Evolutionary conservation across 2,797 vertebrate genomes (phyloP).

Genomic region (Myotis planiceps): DNA sequence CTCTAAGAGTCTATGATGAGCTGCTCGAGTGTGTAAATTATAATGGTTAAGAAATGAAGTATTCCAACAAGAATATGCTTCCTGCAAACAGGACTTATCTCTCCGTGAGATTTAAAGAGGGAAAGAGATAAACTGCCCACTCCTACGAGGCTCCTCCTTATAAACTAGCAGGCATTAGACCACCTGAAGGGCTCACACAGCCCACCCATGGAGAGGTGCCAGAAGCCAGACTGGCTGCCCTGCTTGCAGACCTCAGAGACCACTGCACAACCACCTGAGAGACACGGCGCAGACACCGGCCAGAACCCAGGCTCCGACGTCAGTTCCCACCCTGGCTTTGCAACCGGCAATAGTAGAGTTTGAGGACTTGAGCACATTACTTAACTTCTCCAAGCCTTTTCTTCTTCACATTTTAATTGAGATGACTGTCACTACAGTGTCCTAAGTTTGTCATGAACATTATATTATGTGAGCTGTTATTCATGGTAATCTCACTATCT

Average conservation of each 20-base stretch:
- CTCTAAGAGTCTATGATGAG: neutral
- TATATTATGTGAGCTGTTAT: neutral
- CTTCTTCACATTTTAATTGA: neutral
- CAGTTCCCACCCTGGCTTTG: neutral
- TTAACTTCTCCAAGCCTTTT: neutral
- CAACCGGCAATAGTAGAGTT: neutral
- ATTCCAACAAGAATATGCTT: neutral
- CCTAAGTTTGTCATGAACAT: neutral
- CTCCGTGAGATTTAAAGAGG: neutral
- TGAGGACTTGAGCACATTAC: neutral
- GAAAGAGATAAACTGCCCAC: neutral
- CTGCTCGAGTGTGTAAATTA: neutral
- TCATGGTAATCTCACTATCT: neutral
- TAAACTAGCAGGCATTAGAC: neutral
- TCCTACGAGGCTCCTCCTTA: neutral
- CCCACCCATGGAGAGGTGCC: neutral
- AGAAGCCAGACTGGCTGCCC: neutral
- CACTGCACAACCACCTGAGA: neutral
- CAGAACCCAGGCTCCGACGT: neutral
- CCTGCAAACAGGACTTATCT: neutral
- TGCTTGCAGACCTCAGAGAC: neutral
- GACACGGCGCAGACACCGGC: fast-evolving
- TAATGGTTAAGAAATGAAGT: neutral
- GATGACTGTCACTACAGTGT: neutral
- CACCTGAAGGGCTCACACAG: neutral